Evolutionary conservation across 2,888 invertebrate species (phyloP).

Genomic region (Acrobasis suavella): DNA sequence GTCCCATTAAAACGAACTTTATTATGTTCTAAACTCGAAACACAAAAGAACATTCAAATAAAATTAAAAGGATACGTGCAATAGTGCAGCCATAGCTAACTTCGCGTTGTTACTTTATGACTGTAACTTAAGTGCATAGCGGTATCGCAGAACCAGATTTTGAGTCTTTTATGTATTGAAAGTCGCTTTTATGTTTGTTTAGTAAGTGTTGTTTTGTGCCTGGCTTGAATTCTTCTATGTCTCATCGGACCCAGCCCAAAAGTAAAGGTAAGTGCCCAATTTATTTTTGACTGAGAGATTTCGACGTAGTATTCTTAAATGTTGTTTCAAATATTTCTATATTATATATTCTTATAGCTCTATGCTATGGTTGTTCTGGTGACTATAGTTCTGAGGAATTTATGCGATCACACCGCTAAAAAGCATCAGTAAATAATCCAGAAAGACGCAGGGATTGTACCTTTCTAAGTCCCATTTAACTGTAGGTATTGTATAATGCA

Average conservation of each 20-base stretch:
- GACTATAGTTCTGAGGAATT: not conserved
- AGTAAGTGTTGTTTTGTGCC: slow-evolving; percentile 42
- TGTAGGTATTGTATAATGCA: too few relatives aligned
- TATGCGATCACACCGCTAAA: not conserved
- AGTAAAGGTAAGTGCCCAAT: slow-evolving; percentile 40
- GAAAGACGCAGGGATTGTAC: too few relatives aligned
- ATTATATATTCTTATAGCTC: too few relatives aligned
- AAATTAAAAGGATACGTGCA: not conserved
- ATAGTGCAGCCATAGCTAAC: slow-evolving; percentile 35
- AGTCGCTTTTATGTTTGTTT: slow-evolving; percentile 48
- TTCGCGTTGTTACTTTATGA: slow-evolving; percentile 41
- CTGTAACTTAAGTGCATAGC: slow-evolving; percentile 57
- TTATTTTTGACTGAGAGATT: not conserved
- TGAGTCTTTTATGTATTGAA: slow-evolving; percentile 52
- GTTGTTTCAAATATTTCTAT: not conserved
- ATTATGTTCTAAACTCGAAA: slow-evolving; percentile 40
- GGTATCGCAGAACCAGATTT: slow-evolving; percentile 68
- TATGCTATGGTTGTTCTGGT: not conserved
- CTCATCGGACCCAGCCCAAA: slow-evolving; percentile 38
- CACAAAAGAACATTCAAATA: slow-evolving; percentile 10
- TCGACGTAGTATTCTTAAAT: not conserved
- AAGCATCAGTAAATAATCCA: too few relatives aligned
- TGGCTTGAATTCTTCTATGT: slow-evolving; percentile 36
- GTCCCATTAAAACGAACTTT: slow-evolving; percentile 53
- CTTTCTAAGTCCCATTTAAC: too few relatives aligned